A percentile compares a stretch with the other conserved stretches of the same genome.
These are phyloP conservation scores for Columba livia DNA, from an alignment of 2,113 vertebrate genomes.

Conservation along the genomic window DNA sequence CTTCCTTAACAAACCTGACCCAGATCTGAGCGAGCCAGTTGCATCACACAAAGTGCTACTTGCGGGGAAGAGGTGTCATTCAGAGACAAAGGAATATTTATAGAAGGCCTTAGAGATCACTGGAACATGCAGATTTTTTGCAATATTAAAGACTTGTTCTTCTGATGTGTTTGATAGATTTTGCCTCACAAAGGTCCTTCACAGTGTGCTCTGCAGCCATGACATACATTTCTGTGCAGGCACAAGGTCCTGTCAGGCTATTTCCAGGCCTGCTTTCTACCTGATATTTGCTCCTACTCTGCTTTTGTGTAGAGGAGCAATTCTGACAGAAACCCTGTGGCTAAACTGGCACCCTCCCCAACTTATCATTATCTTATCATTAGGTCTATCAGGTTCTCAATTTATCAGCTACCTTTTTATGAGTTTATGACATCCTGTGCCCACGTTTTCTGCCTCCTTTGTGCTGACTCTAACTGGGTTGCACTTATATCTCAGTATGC, in stretches of 20 bases:
- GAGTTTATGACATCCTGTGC: neutral
- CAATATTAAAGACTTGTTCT: neutral
- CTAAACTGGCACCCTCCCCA: neutral
- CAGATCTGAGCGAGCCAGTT: accelerated
- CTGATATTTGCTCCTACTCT: neutral
- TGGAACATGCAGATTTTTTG: neutral
- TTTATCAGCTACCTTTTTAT: neutral
- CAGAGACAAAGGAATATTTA: neutral
- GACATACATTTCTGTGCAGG: neutral
- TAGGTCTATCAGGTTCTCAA: neutral
- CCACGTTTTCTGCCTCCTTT: neutral
- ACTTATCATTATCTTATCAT: neutral
- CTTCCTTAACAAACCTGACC: neutral
- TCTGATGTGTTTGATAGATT: neutral
- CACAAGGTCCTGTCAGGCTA: neutral
- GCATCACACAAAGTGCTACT: neutral
- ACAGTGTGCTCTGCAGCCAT: accelerated
- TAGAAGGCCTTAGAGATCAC: neutral
- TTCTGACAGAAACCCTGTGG: neutral
- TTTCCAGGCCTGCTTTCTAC: neutral
- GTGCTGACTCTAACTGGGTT: neutral
- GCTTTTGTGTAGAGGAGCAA: neutral
- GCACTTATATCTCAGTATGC: neutral
- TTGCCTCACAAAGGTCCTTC: neutral
- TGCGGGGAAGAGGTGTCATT: neutral